Evolutionary conservation across 2,113 vertebrate species (phyloP).

Genomic region (Aptenodytes patagonicus): DNA sequence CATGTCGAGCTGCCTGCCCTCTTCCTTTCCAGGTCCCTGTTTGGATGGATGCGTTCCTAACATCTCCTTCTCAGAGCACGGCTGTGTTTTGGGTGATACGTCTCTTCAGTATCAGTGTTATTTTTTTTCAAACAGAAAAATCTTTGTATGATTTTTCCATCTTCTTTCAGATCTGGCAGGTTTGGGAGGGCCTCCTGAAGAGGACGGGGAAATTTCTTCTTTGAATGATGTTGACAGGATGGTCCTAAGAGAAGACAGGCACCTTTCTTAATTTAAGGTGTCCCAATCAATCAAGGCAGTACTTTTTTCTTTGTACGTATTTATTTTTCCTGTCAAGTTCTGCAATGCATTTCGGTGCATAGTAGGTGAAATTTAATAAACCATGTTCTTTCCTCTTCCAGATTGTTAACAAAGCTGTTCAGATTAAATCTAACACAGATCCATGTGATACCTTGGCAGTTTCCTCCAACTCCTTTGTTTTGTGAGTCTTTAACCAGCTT

Average conservation of each 20-base stretch:
- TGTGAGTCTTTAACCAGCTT: background rate
- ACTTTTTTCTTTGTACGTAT: background rate
- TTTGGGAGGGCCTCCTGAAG: background rate
- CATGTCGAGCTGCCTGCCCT: background rate
- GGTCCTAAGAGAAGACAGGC: background rate
- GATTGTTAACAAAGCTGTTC: background rate
- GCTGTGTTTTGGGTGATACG: background rate
- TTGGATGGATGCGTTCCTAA: background rate
- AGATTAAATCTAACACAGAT: background rate
- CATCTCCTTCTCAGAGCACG: background rate
- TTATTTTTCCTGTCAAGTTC: background rate
- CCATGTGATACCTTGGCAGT: background rate
- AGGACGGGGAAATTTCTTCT: background rate
- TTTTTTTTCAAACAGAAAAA: background rate
- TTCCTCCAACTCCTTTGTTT: background rate
- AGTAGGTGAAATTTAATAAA: background rate
- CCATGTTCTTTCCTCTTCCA: background rate
- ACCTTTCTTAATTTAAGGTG: background rate
- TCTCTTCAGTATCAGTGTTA: background rate
- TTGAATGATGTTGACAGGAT: background rate
- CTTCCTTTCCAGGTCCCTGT: background rate
- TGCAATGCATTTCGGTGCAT: background rate
- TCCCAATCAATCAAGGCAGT: background rate
- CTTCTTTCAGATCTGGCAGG: background rate
- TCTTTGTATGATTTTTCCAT: accelerated